A percentile compares a stretch with the other conserved stretches of the same genome.
Evolutionary conservation across 1,140 invertebrate species (phyloP).

Genomic region (Drosophila virilis): DNA sequence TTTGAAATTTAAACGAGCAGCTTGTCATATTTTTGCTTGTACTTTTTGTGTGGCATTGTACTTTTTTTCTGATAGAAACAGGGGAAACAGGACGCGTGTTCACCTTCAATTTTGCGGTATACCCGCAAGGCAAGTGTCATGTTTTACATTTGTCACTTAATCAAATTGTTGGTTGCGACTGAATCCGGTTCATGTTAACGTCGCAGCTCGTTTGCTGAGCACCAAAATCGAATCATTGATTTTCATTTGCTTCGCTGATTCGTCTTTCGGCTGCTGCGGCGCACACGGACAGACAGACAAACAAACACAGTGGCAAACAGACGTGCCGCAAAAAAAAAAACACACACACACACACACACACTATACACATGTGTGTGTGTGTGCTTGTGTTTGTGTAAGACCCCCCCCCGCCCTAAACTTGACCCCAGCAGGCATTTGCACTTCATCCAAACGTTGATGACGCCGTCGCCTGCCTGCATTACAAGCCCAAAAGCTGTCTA

Average conservation of each 20-base stretch:
- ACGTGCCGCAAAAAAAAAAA: slow-evolving; percentile 47
- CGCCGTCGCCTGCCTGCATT: slow-evolving; percentile 54
- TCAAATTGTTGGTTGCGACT: slow-evolving; percentile 37
- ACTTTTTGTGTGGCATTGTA: background rate
- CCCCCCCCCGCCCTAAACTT: slow-evolving; percentile 71
- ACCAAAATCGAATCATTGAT: slow-evolving; percentile 74
- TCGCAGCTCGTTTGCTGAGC: slow-evolving; percentile 8
- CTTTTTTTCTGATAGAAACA: background rate
- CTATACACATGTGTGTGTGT: background rate
- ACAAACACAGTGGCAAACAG: slow-evolving; percentile 24
- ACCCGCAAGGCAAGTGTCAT: slow-evolving; percentile 45
- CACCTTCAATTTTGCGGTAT: background rate
- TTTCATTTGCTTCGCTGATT: slow-evolving; percentile 61
- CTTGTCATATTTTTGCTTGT: no score
- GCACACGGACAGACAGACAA: slow-evolving; percentile 15
- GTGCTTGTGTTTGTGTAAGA: slow-evolving; percentile 34
- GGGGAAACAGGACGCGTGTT: background rate
- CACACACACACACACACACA: slow-evolving; percentile 32
- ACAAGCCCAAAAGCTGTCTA: slow-evolving; percentile 32
- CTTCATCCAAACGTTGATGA: slow-evolving; percentile 74
- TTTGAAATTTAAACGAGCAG: no score
- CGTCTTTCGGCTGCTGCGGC: slow-evolving; percentile 47
- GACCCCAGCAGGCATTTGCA: slow-evolving; percentile 77
- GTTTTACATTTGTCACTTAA: slow-evolving; percentile 55
- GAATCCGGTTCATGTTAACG: slow-evolving; percentile 19